A percentile compares a stretch with the other conserved stretches of the same genome.
Conservation (phyloP, 2,888 invertebrate genomes). For the Drosophila hamatofila region DNA sequence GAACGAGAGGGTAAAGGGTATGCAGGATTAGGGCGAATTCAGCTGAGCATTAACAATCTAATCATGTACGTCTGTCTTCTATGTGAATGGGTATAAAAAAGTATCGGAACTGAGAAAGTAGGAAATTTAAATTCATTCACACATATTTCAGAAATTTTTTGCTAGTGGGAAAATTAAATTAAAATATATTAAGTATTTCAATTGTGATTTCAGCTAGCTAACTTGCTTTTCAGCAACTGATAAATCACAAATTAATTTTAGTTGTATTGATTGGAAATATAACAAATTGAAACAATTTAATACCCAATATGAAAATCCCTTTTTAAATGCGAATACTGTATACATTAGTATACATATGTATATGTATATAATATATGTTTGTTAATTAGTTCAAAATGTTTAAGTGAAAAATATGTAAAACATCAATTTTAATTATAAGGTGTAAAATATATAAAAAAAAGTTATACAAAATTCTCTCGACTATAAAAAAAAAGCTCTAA, state of each 20-base stretch:
- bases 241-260: background rate
- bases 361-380: too few species aligned
- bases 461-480: too few species aligned
- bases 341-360: too few species aligned
- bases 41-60: slow-evolving; percentile 2
- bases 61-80: background rate
- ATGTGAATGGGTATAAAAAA: background rate
- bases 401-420: too few species aligned
- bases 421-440: too few species aligned
- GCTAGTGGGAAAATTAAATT: background rate
- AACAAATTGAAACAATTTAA: too few species aligned
- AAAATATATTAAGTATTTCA: background rate
- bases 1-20: background rate
- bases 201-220: background rate
- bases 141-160: background rate
- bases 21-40: background rate
- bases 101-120: background rate
- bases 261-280: too few species aligned
- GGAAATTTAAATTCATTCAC: background rate
- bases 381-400: too few species aligned
- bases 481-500: too few species aligned
- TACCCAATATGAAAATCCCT: too few species aligned
- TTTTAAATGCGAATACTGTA: too few species aligned
- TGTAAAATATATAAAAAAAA: too few species aligned
- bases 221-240: background rate